A percentile compares a stretch with the other conserved stretches of the same genome.
These are phyloP conservation scores for Pseudochirops cupreus DNA, from an alignment of 2,797 vertebrate genomes.

Conservation along the genomic window DNA sequence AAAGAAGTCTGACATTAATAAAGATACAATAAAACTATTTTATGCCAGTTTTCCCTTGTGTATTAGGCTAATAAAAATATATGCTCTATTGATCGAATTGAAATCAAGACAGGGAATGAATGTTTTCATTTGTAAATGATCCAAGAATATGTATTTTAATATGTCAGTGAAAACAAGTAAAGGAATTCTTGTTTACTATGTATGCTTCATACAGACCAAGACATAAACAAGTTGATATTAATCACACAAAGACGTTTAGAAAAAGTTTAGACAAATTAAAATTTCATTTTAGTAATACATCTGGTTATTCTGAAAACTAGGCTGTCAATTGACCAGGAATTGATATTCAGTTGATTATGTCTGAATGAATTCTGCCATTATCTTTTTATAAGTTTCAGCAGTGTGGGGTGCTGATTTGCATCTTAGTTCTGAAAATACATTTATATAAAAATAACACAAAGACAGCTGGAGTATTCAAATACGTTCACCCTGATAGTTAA, in stretches of 20 bases:
- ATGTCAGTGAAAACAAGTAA: constrained; percentile 38
- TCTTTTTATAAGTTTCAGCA: background rate
- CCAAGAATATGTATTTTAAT: constrained; percentile 25
- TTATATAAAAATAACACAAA: background rate
- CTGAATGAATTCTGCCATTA: background rate
- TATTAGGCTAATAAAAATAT: constrained; percentile 55
- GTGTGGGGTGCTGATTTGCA: background rate
- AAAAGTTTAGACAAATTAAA: background rate
- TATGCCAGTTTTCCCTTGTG: constrained; percentile 77
- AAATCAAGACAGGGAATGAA: constrained; percentile 54
- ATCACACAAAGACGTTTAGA: background rate
- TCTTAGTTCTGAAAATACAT: background rate
- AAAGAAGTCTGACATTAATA: constrained; percentile 88
- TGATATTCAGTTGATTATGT: background rate
- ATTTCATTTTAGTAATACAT: background rate
- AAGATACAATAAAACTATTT: constrained; percentile 88
- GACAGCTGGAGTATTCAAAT: background rate
- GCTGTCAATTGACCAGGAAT: background rate
- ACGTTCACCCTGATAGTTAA: background rate
- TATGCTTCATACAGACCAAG: background rate
- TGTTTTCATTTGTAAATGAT: constrained; percentile 66
- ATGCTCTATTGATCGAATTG: constrained; percentile 55
- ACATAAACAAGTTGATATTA: background rate
- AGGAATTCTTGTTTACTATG: constrained; percentile 17
- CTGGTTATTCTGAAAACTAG: background rate